Base-by-base conservation (phyloP, 2,888 invertebrate genomes). In the Stegophylla sp. region DNA sequence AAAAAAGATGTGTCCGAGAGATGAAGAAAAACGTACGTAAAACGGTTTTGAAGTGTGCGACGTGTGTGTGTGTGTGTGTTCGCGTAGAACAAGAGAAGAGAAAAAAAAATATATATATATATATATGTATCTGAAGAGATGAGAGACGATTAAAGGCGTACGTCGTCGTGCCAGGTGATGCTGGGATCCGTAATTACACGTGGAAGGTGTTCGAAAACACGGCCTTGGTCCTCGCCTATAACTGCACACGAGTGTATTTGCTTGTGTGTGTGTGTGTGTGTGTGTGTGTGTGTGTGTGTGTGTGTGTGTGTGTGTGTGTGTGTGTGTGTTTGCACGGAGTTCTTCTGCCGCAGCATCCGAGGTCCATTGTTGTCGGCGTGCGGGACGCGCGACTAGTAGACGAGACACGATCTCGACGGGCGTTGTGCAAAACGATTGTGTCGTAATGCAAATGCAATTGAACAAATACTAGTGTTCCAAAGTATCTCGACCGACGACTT, bases 151-250 rank as follows among this genome's bases (percentile, higher is more conserved):
- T 69, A 76, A 53, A 67, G 67, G 53, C 28, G 45, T 56, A n/a
- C n/a, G n/a, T 12, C 59, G 77, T 77, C 67, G 67, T 77, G 67
- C 67, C 66, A 77, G 77, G 67, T 77, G 77, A 56, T 77, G 77
- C 77, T 20, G 45, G 43, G n/a, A n/a, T n/a, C 45, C 28, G 56
- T 77, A 67, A 67, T 67, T 67, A 77, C 28, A 13, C 63, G 5
- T 45, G 76, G 53, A 56, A 76, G 76, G 76, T 76, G 76, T 76
- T 76, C n/a, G 66, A 26, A n/a, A n/a, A 53, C n/a, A 26, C 20
- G 64, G n/a, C 76, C 76, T 76, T 67, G 76, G 66, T 76, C 64
- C 34, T 26, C 34, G 41, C 20, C 45, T 2, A 67, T 13, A 26
- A 53, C 56, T 43, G 43, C 56, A 28, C 28, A 41, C 64, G 76